Conservation (phyloP, 1,140 invertebrate genomes). For the Zaprionus kolodkinae region DNA sequence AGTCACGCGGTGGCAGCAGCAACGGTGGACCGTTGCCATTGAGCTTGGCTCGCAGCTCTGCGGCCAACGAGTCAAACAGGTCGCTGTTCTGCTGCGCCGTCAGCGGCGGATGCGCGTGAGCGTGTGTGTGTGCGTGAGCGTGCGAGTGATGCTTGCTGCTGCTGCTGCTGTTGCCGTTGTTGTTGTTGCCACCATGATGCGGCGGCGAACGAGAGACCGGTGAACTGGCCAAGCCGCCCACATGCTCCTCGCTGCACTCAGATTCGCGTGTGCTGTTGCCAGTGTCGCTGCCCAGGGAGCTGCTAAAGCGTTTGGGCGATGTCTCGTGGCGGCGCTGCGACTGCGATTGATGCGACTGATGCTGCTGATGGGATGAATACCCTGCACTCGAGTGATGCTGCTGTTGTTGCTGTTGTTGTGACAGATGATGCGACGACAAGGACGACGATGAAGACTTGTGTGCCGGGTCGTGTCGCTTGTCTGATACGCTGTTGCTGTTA, state of each 20-base stretch:
- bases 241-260: constrained; percentile 89
- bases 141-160: constrained; percentile 25
- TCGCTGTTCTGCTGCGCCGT: constrained; percentile 87
- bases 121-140: constrained; percentile 69
- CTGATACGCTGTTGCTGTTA: constrained; percentile 39
- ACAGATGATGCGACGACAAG: constrained; percentile 51
- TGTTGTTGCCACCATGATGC: constrained; percentile 62
- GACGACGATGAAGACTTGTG: constrained; percentile 44
- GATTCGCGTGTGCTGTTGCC: constrained; percentile 90
- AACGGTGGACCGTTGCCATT: constrained; percentile 90
- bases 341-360: constrained; percentile 37
- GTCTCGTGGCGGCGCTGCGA: constrained; percentile 84
- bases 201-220: constrained; percentile 67
- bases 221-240: constrained; percentile 41
- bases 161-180: constrained; percentile 48
- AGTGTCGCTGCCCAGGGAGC: constrained; percentile 89
- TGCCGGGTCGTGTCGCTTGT: constrained; percentile 55
- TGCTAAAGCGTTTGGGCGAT: constrained; percentile 86
- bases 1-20: constrained; percentile 95
- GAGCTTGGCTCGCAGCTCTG: constrained; percentile 94
- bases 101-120: constrained; percentile 69
- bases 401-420: constrained; percentile 45
- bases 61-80: constrained; percentile 95
- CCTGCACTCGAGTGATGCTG: constrained; percentile 35
- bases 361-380: constrained; percentile 24